Evolutionary conservation across 2,113 vertebrate species (phyloP).

Genomic region (Amia ocellicauda): DNA sequence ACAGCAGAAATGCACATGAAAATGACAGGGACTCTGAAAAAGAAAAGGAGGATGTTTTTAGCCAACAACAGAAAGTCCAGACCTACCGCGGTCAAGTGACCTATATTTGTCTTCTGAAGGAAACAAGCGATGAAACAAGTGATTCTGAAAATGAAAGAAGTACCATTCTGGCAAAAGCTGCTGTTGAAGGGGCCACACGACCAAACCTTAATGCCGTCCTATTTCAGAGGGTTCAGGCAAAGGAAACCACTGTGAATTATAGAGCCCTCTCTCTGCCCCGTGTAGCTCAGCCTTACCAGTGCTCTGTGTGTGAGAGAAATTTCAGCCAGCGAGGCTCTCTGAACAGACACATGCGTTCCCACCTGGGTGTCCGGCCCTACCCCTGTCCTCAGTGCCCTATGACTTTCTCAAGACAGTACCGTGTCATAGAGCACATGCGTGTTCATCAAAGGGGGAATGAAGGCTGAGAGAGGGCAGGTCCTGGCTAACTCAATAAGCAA

Average conservation of each 20-base stretch:
- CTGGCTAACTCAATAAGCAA: constrained; percentile 16
- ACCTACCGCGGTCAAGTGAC: constrained; percentile 40
- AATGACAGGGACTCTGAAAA: not conserved
- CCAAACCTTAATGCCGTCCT: not conserved
- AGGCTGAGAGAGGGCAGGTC: constrained; percentile 34
- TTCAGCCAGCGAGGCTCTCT: constrained; percentile 66
- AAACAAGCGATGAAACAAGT: constrained; percentile 20
- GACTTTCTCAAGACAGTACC: constrained; percentile 69
- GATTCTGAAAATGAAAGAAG: constrained; percentile 29
- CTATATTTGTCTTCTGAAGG: constrained; percentile 36
- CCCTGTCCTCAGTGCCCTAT: constrained; percentile 60
- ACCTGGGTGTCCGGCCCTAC: constrained; percentile 64
- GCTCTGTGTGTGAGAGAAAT: constrained; percentile 54
- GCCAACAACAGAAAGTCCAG: not conserved
- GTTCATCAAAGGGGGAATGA: constrained; percentile 51
- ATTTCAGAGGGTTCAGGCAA: too few species aligned
- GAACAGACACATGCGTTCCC: constrained; percentile 63
- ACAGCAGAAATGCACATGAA: too few species aligned
- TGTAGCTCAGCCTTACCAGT: constrained; percentile 47
- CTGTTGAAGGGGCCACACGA: constrained; percentile 17
- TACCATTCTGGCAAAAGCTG: not conserved
- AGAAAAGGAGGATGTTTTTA: not conserved
- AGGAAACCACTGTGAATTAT: too few species aligned
- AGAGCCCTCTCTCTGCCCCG: constrained; percentile 22
- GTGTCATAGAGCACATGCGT: constrained; percentile 67